phyloP scores from a whole-genome alignment of 2,113 vertebrate genomes.

The Entomyzon cyanotis region DNA sequence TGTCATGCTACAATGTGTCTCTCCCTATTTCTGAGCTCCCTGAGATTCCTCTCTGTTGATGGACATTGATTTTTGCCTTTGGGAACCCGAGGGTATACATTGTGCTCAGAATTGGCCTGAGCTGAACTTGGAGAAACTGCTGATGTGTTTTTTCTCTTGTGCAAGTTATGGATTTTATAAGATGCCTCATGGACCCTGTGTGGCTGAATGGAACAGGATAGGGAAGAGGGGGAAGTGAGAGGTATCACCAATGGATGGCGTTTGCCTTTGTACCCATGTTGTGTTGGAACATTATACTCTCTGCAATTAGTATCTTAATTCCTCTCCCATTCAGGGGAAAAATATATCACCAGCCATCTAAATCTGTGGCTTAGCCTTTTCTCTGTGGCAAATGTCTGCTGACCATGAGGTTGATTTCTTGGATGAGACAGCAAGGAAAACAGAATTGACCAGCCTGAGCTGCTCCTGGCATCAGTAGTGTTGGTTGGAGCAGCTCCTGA shows the following conservation, averaged over 20 bases:
- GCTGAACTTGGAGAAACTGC: constrained; percentile 70
- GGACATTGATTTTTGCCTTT: constrained; percentile 71
- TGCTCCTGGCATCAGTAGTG: accelerated
- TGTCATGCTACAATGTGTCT: constrained; percentile 1
- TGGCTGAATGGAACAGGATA: background rate
- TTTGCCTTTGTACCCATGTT: background rate
- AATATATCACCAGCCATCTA: background rate
- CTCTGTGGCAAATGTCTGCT: background rate
- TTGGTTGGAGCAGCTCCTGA: background rate
- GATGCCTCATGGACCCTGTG: background rate
- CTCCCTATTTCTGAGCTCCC: constrained; percentile 32
- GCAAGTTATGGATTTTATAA: constrained; percentile 52
- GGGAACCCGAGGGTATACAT: constrained; percentile 61
- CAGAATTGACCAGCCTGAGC: background rate
- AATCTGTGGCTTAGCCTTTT: background rate
- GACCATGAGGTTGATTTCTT: background rate
- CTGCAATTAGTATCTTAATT: background rate
- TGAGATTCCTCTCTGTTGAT: constrained; percentile 53
- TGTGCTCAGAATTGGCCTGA: constrained; percentile 64
- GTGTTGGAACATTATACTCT: background rate
- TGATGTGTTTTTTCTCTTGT: constrained; percentile 52
- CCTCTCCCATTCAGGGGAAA: background rate
- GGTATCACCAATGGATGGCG: background rate
- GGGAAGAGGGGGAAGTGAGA: background rate
- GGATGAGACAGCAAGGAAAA: background rate